These are phyloP conservation scores for Melanargia galathea DNA, from an alignment of 2,888 invertebrate species.

Conservation along the genomic window DNA sequence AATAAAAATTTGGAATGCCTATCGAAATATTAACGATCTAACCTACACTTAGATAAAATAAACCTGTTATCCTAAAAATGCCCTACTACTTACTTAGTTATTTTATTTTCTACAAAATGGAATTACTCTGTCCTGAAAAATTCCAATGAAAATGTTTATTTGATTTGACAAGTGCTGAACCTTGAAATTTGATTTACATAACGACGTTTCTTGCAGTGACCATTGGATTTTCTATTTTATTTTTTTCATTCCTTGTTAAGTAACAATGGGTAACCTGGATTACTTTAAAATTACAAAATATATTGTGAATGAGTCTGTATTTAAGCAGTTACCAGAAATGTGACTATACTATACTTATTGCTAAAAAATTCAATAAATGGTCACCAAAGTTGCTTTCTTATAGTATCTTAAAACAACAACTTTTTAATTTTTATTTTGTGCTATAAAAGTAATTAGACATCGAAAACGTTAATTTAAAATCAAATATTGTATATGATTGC, in stretches of 20 bases:
- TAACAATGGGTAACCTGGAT: background rate
- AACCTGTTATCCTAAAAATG: too few relatives aligned
- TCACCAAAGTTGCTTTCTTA: too few relatives aligned
- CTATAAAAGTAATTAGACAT: too few relatives aligned
- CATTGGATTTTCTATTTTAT: background rate
- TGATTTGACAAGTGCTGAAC: background rate
- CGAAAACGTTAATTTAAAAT: too few relatives aligned
- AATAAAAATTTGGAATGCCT: background rate
- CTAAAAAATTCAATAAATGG: too few relatives aligned
- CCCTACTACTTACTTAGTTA: background rate
- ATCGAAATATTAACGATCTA: background rate
- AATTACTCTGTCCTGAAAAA: background rate
- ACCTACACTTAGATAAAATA: background rate
- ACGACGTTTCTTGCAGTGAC: background rate
- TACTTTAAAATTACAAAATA: background rate
- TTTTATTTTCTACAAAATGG: background rate
- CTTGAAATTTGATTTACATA: background rate
- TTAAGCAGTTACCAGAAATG: too few relatives aligned
- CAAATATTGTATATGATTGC: too few relatives aligned
- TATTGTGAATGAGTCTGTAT: too few relatives aligned
- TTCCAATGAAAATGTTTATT: conserved; percentile 1
- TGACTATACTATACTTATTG: too few relatives aligned
- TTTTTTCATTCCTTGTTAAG: too few relatives aligned
- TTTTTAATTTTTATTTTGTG: too few relatives aligned
- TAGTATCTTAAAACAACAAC: too few relatives aligned